Conservation (phyloP, 1,140 invertebrate genomes). For the Eueides isabella region DNA sequence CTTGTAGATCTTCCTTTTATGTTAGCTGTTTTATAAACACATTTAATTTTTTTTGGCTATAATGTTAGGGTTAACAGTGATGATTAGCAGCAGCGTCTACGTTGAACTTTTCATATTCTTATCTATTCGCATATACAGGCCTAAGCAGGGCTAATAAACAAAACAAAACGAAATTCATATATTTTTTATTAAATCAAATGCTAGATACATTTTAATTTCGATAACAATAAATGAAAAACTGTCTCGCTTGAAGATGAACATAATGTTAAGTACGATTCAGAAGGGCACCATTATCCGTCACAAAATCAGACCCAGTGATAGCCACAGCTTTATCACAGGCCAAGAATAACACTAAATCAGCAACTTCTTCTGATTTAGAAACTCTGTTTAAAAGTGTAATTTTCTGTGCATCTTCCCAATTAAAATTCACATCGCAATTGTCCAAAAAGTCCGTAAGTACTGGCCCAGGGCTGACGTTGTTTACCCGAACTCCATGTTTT, state of each 20-base stretch:
- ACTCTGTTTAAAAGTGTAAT: slow-evolving; percentile 31
- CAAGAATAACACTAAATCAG: slow-evolving; percentile 36
- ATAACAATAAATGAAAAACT: too few species aligned
- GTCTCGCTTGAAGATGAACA: background rate
- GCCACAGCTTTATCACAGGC: slow-evolving; percentile 35
- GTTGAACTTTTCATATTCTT: too few species aligned
- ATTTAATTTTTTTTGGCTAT: too few species aligned
- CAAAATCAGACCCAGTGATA: slow-evolving; percentile 39
- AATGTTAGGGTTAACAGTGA: too few species aligned
- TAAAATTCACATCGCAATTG: slow-evolving; percentile 11
- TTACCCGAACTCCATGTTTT: slow-evolving; percentile 36
- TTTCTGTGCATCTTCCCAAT: background rate
- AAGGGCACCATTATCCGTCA: slow-evolving; percentile 26
- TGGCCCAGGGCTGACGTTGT: slow-evolving; percentile 39
- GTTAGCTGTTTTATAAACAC: too few species aligned
- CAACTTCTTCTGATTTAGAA: slow-evolving; percentile 36
- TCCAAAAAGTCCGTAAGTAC: slow-evolving; percentile 36
- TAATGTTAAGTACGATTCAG: background rate
- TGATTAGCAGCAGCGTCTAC: too few species aligned
- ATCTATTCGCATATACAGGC: too few species aligned
- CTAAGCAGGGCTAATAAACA: too few species aligned
- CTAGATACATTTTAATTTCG: too few species aligned
- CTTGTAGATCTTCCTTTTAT: too few species aligned
- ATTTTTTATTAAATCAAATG: too few species aligned
- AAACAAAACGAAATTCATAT: too few species aligned